Conservation (phyloP, 2,888 invertebrate genomes). For the Epirrhoe alternata region DNA sequence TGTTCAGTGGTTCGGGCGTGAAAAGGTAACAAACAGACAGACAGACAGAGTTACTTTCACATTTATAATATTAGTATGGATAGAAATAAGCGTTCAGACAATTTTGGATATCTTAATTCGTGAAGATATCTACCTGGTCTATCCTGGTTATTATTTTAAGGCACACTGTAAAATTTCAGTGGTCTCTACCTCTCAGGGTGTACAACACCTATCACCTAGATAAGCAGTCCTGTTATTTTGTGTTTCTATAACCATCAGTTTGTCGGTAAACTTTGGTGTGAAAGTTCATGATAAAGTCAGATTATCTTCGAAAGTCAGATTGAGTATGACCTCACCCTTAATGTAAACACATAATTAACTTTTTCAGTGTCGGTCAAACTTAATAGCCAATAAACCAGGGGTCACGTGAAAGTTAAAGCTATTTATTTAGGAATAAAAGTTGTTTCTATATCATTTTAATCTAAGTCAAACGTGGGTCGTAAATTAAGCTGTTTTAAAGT, state of each 20-base stretch:
- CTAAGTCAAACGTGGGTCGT: background rate
- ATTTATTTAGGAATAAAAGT: slow-evolving; percentile 6
- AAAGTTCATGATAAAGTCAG: slow-evolving; percentile 13
- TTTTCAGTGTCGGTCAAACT: slow-evolving; percentile 46
- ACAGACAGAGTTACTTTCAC: too few relatives aligned
- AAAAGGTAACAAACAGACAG: too few relatives aligned
- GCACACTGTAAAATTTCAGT: too few relatives aligned
- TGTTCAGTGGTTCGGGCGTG: too few relatives aligned
- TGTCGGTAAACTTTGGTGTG: background rate
- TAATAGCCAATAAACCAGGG: slow-evolving; percentile 46
- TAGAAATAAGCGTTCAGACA: too few relatives aligned
- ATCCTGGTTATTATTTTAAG: too few relatives aligned
- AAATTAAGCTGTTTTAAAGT: background rate
- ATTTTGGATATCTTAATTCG: too few relatives aligned
- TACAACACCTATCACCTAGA: too few relatives aligned
- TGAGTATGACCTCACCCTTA: slow-evolving; percentile 29
- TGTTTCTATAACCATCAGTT: background rate
- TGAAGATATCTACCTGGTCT: too few relatives aligned
- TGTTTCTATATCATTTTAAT: background rate
- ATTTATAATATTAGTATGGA: too few relatives aligned
- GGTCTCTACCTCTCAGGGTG: too few relatives aligned
- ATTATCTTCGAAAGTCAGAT: slow-evolving; percentile 24
- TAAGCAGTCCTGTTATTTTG: too few relatives aligned
- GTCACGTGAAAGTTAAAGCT: slow-evolving; percentile 47
- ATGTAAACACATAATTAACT: slow-evolving; percentile 51